Evolutionary conservation across 2,888 invertebrate genomes (phyloP), one percentile per base, ranked within the genome.

Genomic region (Tenthredo distinguenda): DNA sequence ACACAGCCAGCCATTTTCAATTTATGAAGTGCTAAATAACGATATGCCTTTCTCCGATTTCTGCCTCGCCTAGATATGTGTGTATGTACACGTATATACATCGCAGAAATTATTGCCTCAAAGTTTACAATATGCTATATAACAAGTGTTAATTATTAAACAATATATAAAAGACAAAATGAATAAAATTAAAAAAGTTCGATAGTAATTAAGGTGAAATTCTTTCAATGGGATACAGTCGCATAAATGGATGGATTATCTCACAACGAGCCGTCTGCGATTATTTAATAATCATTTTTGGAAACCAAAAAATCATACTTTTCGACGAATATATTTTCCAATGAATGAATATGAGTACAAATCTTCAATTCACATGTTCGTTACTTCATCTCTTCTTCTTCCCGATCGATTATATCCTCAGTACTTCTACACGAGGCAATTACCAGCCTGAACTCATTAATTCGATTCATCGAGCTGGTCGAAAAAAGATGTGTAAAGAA

Each of bases 11-110:
- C 37, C 81, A 81, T 62, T 40, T 81, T 40, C 18, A 21, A 81
- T 62, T 81, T 40, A 43, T 74, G 15, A 40, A 74, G 40, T 40
- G 74, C 21, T 40, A 74, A 74, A 74, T 21, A 15, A 74, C 74
- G 40, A 40, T 26, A 50, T 18, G 55, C 77, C 77, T 77, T 77
- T 77, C 77, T 77, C 77, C 77, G 34, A 50, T 55, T 76, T 18
- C 1, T 76, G 76, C 47, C 43, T 10, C n/a, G n/a, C n/a, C 21
- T 43, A 21, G 12, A 76, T 62, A 26, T 2, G 21, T 58, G 3
- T n/a, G 0, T n/a, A n/a, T 55, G n/a, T n/a, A 55, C 6, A 58
- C 4, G 7, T 9, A 62, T 26, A 26, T 62, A 62, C 21, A 10
- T 62, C 21, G 26, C 58, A 9, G 21, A 58, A 58, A 58, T 21